Conservation (phyloP, 2,888 invertebrate genomes). For the Phortica okadai region DNA sequence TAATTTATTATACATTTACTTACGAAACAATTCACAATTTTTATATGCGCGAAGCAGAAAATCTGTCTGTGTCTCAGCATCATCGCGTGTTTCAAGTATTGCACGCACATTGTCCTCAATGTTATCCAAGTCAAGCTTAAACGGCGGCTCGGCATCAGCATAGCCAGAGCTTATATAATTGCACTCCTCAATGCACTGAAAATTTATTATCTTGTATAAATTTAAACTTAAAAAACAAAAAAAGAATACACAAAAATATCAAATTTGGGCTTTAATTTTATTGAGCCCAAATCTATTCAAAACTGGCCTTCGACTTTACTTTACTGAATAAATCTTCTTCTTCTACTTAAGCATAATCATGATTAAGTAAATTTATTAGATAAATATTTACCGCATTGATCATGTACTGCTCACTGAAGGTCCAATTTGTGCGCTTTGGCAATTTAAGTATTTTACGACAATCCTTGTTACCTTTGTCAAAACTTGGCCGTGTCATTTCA, state of each 20-base stretch:
- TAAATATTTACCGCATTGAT: conserved; percentile 54
- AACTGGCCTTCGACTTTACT: no score
- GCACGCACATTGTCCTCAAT: conserved; percentile 45
- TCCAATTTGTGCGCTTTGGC: conserved; percentile 44
- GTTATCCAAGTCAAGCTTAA: conserved; percentile 48
- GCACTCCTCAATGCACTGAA: conserved; percentile 62
- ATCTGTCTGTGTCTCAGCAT: conserved; percentile 40
- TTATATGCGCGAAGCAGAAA: conserved; percentile 54
- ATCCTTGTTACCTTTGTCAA: conserved; percentile 47
- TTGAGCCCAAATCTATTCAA: no score
- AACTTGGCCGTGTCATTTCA: conserved; percentile 50
- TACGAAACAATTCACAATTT: conserved; percentile 55
- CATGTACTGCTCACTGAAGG: conserved; percentile 47
- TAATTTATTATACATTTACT: conserved; percentile 26
- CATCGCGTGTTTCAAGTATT: conserved; percentile 46
- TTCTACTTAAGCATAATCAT: no score
- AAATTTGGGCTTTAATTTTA: no score
- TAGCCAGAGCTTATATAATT: conserved; percentile 57
- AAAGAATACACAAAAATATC: no score
- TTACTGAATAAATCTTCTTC: no score
- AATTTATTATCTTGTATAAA: background rate
- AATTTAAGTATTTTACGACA: conserved; percentile 45
- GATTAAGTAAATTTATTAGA: no score
- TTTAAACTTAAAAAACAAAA: no score
- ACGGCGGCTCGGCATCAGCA: conserved; percentile 56